These are phyloP conservation scores for Thamnaconus septentrionalis DNA, from an alignment of 2,113 vertebrate genomes.

Conservation along the genomic window DNA sequence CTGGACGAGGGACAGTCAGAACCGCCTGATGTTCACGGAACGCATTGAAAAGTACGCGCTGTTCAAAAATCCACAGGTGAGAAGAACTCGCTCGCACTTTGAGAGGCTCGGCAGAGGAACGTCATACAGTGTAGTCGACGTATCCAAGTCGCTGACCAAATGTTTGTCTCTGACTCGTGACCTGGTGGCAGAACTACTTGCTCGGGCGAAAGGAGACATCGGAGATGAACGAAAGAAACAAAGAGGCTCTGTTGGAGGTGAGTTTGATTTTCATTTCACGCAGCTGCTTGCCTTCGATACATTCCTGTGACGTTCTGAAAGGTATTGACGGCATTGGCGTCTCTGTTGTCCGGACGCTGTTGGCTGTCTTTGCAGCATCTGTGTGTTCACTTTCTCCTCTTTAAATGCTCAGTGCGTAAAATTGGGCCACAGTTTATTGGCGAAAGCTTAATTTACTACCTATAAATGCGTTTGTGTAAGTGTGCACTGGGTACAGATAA, in stretches of 20 bases:
- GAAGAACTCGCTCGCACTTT: not conserved
- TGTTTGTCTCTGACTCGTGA: not conserved
- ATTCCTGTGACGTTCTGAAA: no score
- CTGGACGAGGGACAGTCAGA: constrained; percentile 98
- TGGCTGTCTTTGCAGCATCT: no score
- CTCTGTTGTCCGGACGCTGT: no score
- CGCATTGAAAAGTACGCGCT: constrained; percentile 96
- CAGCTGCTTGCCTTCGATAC: not conserved
- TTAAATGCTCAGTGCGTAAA: no score
- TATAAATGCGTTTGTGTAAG: no score
- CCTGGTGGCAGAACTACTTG: constrained; percentile 87
- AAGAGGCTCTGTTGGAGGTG: constrained; percentile 96
- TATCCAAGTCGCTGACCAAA: not conserved
- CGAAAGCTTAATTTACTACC: no score
- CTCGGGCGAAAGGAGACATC: constrained; percentile 94
- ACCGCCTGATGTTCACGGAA: constrained; percentile 95
- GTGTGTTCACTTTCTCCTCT: no score
- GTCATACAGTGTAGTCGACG: no score
- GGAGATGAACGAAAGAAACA: constrained; percentile 97
- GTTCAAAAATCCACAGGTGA: constrained; percentile 98
- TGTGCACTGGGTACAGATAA: no score
- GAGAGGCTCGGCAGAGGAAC: not conserved
- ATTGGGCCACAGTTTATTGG: no score
- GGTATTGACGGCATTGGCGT: no score
- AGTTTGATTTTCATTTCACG: constrained; percentile 13